Base-by-base conservation (phyloP, 2,888 invertebrate genomes). In the Drosophila borealis region DNA sequence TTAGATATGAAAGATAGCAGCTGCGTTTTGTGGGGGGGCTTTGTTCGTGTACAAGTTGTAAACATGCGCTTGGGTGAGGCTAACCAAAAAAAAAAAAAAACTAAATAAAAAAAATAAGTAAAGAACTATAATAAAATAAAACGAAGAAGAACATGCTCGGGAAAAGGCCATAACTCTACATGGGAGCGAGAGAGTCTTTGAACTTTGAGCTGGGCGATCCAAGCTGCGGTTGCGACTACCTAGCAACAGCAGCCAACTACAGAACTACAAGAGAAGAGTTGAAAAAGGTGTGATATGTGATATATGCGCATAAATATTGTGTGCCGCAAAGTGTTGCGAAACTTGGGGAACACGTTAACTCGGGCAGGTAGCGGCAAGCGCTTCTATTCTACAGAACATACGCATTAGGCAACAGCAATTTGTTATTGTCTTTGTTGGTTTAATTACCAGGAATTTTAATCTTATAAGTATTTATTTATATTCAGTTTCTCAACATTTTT, bases 1-100 rank as follows among this genome's bases (percentile, higher is more conserved):
- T 88, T 74, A 75, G 88, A 84, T 88, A 80, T 74, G 69, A 70
- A 71, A 88, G 87, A 88, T 80, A 77, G 74, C 77, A 78, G 66
- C 69, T 71, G 82, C 70, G 69, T 68, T 81, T 77, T 74, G 87
- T 78, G 70, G 60, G 70, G 4, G 36, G 6, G 73, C 81, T 81
- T 83, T 81, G 81, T 71, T 64, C 67, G 51, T 66, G 48, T 84
- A 59, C 65, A 69, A 81, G 70, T 65, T 80, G 62, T 62, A 69
- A 78, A 77, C 74, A 75, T 74, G 80, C 72, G 77, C 70, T 59
- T 61, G 60, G 66, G 68, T 42, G 62, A 68, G 75, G 61, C 65
- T 48, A 21, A 55, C 53, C 62, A 61, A 56, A 53, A 41, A 48
- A 41, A 77, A 61, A 56, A 53, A 41, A 48, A 41, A 77, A 29